Base-by-base conservation (phyloP, 1,140 invertebrate genomes). In the Gonatopus flavifemur region DNA sequence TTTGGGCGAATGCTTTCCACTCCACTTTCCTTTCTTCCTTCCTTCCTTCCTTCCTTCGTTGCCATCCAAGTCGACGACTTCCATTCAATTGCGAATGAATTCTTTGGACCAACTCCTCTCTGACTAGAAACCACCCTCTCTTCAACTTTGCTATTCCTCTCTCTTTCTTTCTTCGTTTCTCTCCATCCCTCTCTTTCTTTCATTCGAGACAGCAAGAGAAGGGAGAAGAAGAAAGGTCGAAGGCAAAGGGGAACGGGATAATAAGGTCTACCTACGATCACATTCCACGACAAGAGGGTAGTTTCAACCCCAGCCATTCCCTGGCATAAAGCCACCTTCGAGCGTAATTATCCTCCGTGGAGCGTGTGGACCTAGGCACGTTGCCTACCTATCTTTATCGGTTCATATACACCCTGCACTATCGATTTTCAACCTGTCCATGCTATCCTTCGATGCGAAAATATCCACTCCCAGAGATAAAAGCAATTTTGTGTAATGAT, bases 181-280 rank as follows among this genome's bases (percentile, higher is more conserved):
- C 42, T 18, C 30, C 46, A 22, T 13, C 10, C 30, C 41, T 25
- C 33, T 50, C 42, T 32, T 22, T 25, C 7, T 37, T 10, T 16
- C 35, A 15, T 12, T n/a, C n/a, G n/a, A n/a, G n/a, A n/a, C n/a
- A n/a, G n/a, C n/a, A n/a, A n/a, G n/a, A n/a, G n/a, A n/a, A 15
- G 25, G n/a, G n/a, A n/a, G n/a, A n/a, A n/a, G n/a, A 16, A 9
- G 20, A 41, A 49, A 41, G 49, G 24, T 52, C 33, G 49, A 49
- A 28, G 35, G n/a, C 15, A 28, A 40, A 33, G 45, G 19, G 35
- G 25, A 47, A 54, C 46, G 38, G 46, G 33, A 59, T 60, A 60
- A 59, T 55, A 60, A 59, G 56, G 46, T 59, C 55, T 43, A 44
- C 25, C 19, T 49, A 22, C 50, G 42, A 59, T 59, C 46, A 28